Evolutionary conservation across 2,888 invertebrate genomes (phyloP).

Genomic region (Tortrix viridana): DNA sequence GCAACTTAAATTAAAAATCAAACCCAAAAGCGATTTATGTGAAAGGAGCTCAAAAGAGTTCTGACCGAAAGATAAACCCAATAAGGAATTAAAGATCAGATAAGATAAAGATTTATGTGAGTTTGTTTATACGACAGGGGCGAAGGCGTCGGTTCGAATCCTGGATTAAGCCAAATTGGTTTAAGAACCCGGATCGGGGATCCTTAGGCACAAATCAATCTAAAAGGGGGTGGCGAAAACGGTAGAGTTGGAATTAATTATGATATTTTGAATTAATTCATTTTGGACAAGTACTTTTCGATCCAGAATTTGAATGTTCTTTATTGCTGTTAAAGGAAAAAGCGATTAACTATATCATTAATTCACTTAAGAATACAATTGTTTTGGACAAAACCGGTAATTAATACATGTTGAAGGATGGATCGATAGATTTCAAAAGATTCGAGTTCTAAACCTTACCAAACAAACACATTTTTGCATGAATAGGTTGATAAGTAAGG

Average conservation of each 20-base stretch:
- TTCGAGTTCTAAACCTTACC: too few relatives aligned
- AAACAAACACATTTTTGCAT: too few relatives aligned
- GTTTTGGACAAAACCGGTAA: too few relatives aligned
- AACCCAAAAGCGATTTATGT: background rate
- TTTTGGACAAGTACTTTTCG: too few relatives aligned
- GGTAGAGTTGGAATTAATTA: constrained; percentile 2
- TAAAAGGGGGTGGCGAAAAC: constrained; percentile 29
- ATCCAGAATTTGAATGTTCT: too few relatives aligned
- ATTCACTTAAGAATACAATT: too few relatives aligned
- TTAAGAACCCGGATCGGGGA: constrained; percentile 62
- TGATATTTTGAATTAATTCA: background rate
- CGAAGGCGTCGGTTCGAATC: constrained; percentile 64
- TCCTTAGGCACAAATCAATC: constrained; percentile 67
- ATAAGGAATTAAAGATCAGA: constrained; percentile 37
- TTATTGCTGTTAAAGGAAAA: too few relatives aligned
- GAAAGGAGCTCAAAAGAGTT: constrained; percentile 6
- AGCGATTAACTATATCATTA: too few relatives aligned
- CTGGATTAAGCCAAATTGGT: constrained; percentile 78
- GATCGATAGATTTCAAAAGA: too few relatives aligned
- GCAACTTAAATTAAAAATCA: background rate
- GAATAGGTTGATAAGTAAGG: too few relatives aligned
- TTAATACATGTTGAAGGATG: too few relatives aligned
- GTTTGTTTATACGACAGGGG: constrained; percentile 38
- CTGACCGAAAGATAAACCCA: constrained; percentile 25
- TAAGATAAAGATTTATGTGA: constrained; percentile 38